A percentile compares a stretch with the other conserved stretches of the same genome.
Conservation (phyloP, 2,113 vertebrate genomes). For the Peromyscus maniculatus region DNA sequence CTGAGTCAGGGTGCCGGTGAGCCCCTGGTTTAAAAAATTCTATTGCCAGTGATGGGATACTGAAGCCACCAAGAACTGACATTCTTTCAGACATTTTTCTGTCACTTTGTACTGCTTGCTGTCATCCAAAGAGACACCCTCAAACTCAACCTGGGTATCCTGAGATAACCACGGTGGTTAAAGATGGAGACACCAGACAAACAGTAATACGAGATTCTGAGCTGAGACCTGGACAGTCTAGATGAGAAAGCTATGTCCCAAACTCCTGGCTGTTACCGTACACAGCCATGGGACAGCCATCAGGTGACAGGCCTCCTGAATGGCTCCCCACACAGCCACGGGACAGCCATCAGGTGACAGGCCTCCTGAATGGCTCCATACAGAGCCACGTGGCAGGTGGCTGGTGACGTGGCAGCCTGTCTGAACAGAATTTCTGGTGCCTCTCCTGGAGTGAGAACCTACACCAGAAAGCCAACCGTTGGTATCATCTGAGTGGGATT, state of each 20-base stretch:
- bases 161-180: neutral
- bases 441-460: neutral
- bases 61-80: neutral
- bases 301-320: too few species aligned
- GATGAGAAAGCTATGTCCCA: rapidly evolving
- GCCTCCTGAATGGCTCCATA: too few species aligned
- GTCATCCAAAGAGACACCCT: neutral
- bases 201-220: neutral
- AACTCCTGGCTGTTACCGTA: too few species aligned
- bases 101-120: neutral
- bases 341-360: neutral
- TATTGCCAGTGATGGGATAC: neutral
- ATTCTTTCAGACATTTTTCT: neutral
- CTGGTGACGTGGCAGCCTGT: rapidly evolving
- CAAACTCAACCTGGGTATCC: neutral
- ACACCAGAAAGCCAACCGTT: neutral
- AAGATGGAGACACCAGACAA: neutral
- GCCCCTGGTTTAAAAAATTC: neutral
- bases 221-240: rapidly evolving
- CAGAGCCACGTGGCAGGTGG: neutral
- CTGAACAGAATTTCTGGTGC: neutral
- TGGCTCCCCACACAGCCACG: too few species aligned
- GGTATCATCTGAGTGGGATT: neutral
- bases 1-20: slow-evolving; percentile 42
- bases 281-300: neutral